Evolutionary conservation across 1,140 invertebrate species (phyloP), one percentile per base, ranked within the genome.

Genomic region (Chironomus striatipennis): DNA sequence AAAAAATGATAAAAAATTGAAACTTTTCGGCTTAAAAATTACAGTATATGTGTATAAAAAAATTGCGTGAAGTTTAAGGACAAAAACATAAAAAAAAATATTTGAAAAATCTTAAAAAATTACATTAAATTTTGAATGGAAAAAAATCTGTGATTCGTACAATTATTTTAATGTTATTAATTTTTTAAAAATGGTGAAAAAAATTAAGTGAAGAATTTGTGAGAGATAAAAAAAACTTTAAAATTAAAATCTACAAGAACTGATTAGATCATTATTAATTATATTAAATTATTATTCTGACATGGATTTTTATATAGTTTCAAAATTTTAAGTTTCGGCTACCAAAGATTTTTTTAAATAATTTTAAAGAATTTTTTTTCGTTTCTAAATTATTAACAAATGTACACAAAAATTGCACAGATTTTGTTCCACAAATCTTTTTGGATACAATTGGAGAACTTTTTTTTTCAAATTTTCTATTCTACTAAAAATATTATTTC

Each of bases 231-330:
- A 42, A 73, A 34, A 42, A n/a, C 24, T 34, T 64, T 64, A 74
- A 72, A 72, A 75, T 43, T 75, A n/a, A 57, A 57, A 70, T 70
- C 73, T 57, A 34, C 24, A 75, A 75, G 74, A 75, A 75, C 74
- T 75, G 74, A 75, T 75, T 75, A 75, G 74, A 75, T 75, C 70
- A 73, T 75, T 75, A 75, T 73, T 73, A 75, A 73, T 43, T 75
- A 20, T 72, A 70, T 65, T 24, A 64, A 42, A 43, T 17, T 42
- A 15, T 42, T 73, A 15, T 20, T 15, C 64, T n/a, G 47, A 74
- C 21, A 34, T 43, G 43, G 17, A 17, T 15, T 42, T 42, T 20
- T 43, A 34, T 34, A 34, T 34, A 34, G 24, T 34, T 34, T 34
- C 24, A 34, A 34, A 34, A 34, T 34, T 34, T 34, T 34, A 43